Evolutionary conservation across 53 echinoderm and acorn worm genomes (phyloP), one percentile per base, ranked within the genome.

Genomic region (Zoroaster sp.): DNA sequence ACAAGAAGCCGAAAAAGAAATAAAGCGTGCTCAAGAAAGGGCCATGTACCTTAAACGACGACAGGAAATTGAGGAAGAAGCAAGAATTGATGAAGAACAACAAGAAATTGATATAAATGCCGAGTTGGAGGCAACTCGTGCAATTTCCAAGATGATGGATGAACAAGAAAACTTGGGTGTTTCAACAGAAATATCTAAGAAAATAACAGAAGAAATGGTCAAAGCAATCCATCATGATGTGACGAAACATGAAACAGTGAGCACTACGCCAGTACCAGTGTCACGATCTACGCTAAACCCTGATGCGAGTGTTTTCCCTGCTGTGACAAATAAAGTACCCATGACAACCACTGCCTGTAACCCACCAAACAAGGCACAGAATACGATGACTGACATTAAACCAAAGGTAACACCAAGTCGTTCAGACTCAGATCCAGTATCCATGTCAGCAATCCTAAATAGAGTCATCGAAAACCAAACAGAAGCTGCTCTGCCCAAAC

Each of bases 1-100:
- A 10, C 39, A 86, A 70, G 72, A 76, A 75, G 93, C 89, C 2
- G 46, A 88, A 52, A 74, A 92, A 37, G 92, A 92, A 39, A 74
- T 88, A 1, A 66, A 68, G 25, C 73, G 66, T 6, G 88, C 92
- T 20, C 38, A 88, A 74, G 83, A 89, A 85, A 83, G 80, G 40
- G 89, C 85, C 23, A 32, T 30, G 43, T 74, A 42, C 14, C 17
- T 92, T 11, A 74, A 40, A 15, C 46, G 42, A 14, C 11, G 77
- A 6, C 89, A 85, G 31, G 75, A 68, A 33, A 47, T 92, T 12
- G 52, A 86, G 71, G 89, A 75, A 36, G 76, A 74, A 36, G 21
- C 17, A 52, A 51, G 54, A 14, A 38, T 89, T 4, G 89, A 89
- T 10, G 44, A 35, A 51, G 49, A 92, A 67, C 80, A 89, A 55